Conservation (phyloP, 2,113 vertebrate genomes). For the Mesocricetus auratus region DNA sequence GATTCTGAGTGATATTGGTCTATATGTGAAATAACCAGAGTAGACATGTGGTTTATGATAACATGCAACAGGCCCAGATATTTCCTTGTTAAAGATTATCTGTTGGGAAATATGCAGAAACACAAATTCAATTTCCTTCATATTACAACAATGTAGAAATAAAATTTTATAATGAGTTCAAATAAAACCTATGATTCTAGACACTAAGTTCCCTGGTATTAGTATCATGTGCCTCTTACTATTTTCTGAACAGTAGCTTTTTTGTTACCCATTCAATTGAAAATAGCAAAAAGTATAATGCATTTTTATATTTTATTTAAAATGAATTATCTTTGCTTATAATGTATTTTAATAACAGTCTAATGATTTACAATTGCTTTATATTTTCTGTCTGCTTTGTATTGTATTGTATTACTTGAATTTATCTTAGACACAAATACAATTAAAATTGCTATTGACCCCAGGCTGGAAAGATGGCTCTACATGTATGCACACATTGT, state of each 20-base stretch:
- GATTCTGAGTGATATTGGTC: neutral
- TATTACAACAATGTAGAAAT: neutral
- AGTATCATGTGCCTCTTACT: neutral
- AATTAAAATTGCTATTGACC: conserved; percentile 19
- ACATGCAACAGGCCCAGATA: neutral
- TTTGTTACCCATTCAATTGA: neutral
- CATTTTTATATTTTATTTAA: neutral
- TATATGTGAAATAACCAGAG: neutral
- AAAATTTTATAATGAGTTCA: conserved; percentile 21
- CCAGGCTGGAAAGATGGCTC: neutral
- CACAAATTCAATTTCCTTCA: neutral
- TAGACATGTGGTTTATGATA: neutral
- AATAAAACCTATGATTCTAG: neutral
- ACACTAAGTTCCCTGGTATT: neutral
- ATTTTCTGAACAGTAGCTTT: neutral
- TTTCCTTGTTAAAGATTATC: conserved; percentile 5
- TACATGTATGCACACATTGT: neutral
- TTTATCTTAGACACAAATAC: conserved; percentile 23
- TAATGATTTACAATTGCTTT: neutral
- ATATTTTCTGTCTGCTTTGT: conserved; percentile 15
- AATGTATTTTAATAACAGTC: neutral
- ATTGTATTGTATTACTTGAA: neutral
- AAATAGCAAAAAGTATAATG: neutral
- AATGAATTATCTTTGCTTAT: neutral
- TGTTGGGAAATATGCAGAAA: neutral